Base-by-base conservation (phyloP, 2,797 vertebrate genomes). In the Lophura swinhoii region DNA sequence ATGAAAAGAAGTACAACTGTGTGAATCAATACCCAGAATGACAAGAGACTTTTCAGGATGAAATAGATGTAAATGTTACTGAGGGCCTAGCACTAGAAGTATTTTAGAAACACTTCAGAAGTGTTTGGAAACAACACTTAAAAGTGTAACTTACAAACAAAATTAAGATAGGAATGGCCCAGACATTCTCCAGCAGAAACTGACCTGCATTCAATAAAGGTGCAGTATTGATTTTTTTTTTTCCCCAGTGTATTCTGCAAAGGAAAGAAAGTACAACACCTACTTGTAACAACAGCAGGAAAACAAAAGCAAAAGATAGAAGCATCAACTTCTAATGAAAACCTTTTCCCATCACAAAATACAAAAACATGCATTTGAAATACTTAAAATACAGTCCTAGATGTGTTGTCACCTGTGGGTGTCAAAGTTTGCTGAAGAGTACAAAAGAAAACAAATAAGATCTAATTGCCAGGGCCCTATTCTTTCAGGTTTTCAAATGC, bases 21-120 rank as follows among this genome's bases (percentile, higher is more conserved):
- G 59, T 72, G 44, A 74, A 74, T 58, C 48, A 79, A 16, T 77
- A 74, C 76, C 76, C 81, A 64, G 55, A 94, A 39, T 33, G 64
- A 88, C 70, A 83, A 60, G 81, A 76, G 43, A 66, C 48, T 88
- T 88, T 41, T 67, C 67, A 71, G 44, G 62, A 79, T 43, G 31
- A 92, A 94, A 95, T 53, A 92, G 89, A 91, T 62, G 35, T 10
- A 78, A 59, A 84, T 24, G 14, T 39, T 72, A 72, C 14, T 48
- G 63, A 87, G 37, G 5, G 6, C 56, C 91, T 69, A 77, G 58
- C 68, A 67, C 8, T 4, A 22, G 4, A 78, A 68, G 21, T 14
- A 2, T 66, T 70, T 90, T 68, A 94, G 44, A 64, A 56, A n/a
- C 55, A 56, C 29, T 56, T 56, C 31, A n/a, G 11, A 55, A 56